Base-by-base conservation (phyloP, 2,113 vertebrate species). In the Chaetodon trifascialis region DNA sequence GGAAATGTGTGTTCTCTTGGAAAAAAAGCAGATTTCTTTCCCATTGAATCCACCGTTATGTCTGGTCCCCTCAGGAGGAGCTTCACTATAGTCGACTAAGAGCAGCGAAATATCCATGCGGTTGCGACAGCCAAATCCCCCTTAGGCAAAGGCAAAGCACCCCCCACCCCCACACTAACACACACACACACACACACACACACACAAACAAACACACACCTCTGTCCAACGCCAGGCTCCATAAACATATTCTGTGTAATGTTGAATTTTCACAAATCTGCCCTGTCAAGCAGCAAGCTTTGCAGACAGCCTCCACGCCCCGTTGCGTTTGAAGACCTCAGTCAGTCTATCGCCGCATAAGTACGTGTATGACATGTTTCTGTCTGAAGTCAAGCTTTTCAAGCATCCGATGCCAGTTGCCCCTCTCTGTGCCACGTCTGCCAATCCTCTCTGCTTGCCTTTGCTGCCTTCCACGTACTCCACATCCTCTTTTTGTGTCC, bases 51-150 rank as follows among this genome's bases (percentile, higher is more conserved):
- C 66, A 51, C 59, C 3, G 52, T 86, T 87, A 84, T 90, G 76
- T 88, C 73, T 40, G 51, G 38, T 55, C 56, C 85, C 89, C 85
- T 79, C 67, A 73, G 88, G 82, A 92, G 72, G 47, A 74, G 77
- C 72, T 52, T 67, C 63, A 66, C 76, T 82, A 25, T 73, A 88
- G 83, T 89, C 66, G 54, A 67, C 87, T 89, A 85, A 88, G 80
- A 85, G 76, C 81, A 80, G 85, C 81, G 86, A 85, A 91, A 87
- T 86, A 89, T 86, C 89, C 83, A 80, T 85, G 84, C 75, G 84
- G 76, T 56, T 77, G 73, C 79, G 60, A 68, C 81, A 85, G 89
- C 86, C 85, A 93, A 91, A 91, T 87, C 83, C 85, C 64, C 91
- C 84, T 83, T 15, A 81, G 86, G 86, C 88, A 71, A 83, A 82